Evolutionary conservation across 2,888 invertebrate species (phyloP), one percentile per base, ranked within the genome.

Genomic region (Leucania comma): DNA sequence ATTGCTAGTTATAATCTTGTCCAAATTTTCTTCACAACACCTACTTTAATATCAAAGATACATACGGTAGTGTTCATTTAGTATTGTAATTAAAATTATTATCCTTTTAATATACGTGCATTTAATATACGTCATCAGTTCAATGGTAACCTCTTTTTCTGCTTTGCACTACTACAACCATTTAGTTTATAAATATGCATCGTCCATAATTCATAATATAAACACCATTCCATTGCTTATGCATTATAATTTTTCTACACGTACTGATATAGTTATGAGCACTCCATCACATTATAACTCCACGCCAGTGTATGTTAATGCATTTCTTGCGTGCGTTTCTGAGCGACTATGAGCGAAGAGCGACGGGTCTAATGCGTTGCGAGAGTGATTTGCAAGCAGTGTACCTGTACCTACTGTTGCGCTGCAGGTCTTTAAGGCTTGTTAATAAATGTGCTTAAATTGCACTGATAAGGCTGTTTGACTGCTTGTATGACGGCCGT

Each of bases 241-340:
- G n/a, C n/a, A 54, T n/a, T 54, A 20, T 17, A 32, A 20, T 42
- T 20, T 42, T 42, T 42, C 6, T 20, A 42, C 17, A 6, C 17
- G 35, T 12, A 29, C 4, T 5, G 14, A 17, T 24, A 24, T 14
- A 29, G 20, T 59, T 68, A 50, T 22, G 20, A 53, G 2, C 42
- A 57, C 62, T 79, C 64, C 22, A 46, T 54, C 4, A 0, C 20
- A 24, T 29, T 1, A 59, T 29, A 62, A 59, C 48, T 72, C 72
- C 32, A 46, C 72, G 67, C 24, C 22, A 48, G 32, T 67, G 76
- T 87, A 86, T 88, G 89, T 87, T 92, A 92, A 92, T 92, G 92
- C 87, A 88, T 88, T 88, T 87, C 83, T 92, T 87, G 92, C 92
- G 91, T 92, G 92, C 81, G 82, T 73, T 60, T 81, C 72, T 69